These are phyloP conservation scores for Sorex araneus DNA, from an alignment of 2,113 vertebrate species.

Conservation along the genomic window DNA sequence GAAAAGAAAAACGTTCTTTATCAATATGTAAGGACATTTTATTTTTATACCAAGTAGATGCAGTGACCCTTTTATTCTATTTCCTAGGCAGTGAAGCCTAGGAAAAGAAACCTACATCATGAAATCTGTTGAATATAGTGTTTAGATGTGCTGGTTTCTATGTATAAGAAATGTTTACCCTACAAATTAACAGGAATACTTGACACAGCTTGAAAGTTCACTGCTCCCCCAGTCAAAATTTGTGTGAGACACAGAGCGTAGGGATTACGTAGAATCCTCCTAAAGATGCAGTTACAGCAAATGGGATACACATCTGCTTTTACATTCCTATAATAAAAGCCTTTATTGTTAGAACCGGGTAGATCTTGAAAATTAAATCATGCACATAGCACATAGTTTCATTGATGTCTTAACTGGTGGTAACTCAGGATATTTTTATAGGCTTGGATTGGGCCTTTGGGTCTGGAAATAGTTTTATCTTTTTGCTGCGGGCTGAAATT, in stretches of 20 bases:
- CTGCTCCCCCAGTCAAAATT: neutral
- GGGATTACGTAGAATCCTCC: neutral
- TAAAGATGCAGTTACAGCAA: neutral
- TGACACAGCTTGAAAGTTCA: neutral
- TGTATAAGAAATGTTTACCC: neutral
- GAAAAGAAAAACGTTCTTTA: neutral
- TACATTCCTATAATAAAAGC: constrained; percentile 68
- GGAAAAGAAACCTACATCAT: neutral
- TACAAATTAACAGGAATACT: constrained; percentile 38
- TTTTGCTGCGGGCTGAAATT: constrained; percentile 69
- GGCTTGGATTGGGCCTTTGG: constrained; percentile 65
- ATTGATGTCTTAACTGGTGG: constrained; percentile 40
- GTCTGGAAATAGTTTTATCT: constrained; percentile 71
- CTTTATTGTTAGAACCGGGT: constrained; percentile 59
- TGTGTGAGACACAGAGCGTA: neutral
- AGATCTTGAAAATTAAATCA: constrained; percentile 74
- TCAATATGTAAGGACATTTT: neutral
- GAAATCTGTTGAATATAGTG: neutral
- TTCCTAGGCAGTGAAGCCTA: neutral
- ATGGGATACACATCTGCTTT: constrained; percentile 67
- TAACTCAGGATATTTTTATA: constrained; percentile 70
- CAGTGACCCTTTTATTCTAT: neutral
- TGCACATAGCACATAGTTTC: constrained; percentile 48
- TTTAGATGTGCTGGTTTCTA: neutral
- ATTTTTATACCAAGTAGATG: neutral